These are phyloP conservation scores for Hafferia zeledoni DNA, from an alignment of 2,797 vertebrate species.

Conservation along the genomic window DNA sequence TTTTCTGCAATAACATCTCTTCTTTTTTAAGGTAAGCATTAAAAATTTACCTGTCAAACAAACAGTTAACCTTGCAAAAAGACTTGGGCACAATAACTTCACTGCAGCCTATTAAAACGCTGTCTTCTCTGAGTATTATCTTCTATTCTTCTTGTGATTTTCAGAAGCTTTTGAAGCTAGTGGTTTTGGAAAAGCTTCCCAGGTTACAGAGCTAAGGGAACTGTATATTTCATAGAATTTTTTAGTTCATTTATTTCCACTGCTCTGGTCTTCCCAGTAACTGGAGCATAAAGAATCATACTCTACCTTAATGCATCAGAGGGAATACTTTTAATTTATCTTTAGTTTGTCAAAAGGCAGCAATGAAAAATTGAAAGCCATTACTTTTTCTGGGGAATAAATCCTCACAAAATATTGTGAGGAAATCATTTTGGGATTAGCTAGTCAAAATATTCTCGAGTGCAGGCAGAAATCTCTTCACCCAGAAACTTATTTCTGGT, in stretches of 20 bases:
- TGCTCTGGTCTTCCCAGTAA: slow-evolving; percentile 67
- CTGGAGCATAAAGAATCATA: slow-evolving; percentile 70
- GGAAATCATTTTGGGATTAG: not conserved
- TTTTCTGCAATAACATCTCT: not conserved
- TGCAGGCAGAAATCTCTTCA: not conserved
- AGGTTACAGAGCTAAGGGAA: not conserved
- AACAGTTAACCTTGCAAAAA: not conserved
- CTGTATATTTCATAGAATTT: slow-evolving; percentile 65
- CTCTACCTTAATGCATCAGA: slow-evolving; percentile 63
- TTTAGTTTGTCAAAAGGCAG: slow-evolving; percentile 35
- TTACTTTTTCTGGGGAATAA: slow-evolving; percentile 30
- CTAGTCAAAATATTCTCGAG: not conserved
- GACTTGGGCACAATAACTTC: not conserved
- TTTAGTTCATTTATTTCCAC: slow-evolving; percentile 67
- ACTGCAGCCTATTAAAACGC: not conserved
- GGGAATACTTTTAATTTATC: slow-evolving; percentile 71
- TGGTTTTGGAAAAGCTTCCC: slow-evolving; percentile 13
- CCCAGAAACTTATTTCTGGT: not conserved
- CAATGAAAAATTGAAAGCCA: slow-evolving; percentile 10
- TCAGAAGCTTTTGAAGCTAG: slow-evolving; percentile 12
- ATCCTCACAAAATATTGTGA: slow-evolving; percentile 24
- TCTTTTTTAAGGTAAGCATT: not conserved
- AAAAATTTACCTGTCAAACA: not conserved
- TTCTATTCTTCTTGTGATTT: not conserved
- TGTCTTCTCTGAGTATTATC: not conserved